These are phyloP conservation scores for Hemiprocne comata DNA, from an alignment of 2,113 vertebrate species.

Conservation along the genomic window DNA sequence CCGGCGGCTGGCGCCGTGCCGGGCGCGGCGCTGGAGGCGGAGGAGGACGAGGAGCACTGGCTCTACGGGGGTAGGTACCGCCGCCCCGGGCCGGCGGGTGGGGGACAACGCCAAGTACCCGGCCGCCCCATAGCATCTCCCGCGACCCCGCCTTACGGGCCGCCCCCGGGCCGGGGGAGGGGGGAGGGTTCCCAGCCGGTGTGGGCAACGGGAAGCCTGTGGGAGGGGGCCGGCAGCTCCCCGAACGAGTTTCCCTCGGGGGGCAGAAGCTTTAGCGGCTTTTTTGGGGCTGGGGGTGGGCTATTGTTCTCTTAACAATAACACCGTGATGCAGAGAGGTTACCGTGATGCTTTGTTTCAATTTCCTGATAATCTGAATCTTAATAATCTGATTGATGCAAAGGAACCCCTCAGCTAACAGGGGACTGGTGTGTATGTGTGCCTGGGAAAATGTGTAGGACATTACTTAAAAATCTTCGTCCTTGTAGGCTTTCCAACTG, in stretches of 20 bases:
- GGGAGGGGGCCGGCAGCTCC: not conserved
- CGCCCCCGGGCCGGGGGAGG: not conserved
- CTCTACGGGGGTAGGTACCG: conserved; percentile 71
- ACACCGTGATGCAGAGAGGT: too few species aligned
- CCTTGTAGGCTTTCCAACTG: not conserved
- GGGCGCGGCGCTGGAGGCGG: conserved; percentile 38
- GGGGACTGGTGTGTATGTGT: fast-evolving
- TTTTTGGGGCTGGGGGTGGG: fast-evolving
- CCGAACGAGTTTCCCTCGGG: not conserved
- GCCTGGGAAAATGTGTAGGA: fast-evolving
- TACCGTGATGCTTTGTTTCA: not conserved
- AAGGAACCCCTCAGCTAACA: not conserved
- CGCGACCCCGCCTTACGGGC: not conserved
- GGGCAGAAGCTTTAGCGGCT: not conserved
- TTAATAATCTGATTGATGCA: fast-evolving
- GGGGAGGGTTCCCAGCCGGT: not conserved
- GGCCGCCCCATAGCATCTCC: not conserved
- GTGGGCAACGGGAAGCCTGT: too few species aligned
- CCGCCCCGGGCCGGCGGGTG: not conserved
- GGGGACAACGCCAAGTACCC: not conserved
- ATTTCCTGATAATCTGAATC: fast-evolving
- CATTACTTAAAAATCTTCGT: not conserved
- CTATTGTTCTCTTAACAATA: not conserved
- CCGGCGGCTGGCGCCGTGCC: conserved; percentile 12
- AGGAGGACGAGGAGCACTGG: conserved; percentile 75